phyloP scores from a whole-genome alignment of 1,140 invertebrate species.

The Calephelis virginiensis region DNA sequence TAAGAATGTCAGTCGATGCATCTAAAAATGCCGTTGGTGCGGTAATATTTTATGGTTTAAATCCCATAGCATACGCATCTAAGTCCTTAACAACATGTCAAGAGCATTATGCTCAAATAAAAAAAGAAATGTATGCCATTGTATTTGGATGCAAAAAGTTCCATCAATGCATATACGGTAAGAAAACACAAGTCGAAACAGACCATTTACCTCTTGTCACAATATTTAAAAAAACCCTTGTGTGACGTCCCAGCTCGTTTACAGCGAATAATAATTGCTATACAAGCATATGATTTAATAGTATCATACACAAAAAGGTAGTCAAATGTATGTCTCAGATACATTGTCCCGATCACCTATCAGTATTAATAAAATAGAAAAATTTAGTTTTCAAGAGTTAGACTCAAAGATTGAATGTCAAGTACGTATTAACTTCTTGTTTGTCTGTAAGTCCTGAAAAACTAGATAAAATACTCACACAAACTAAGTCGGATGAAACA shows the following conservation, averaged over 20 bases:
- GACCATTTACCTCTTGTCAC: conserved; percentile 32
- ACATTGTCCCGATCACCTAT: conserved; percentile 20
- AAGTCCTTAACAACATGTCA: conserved; percentile 32
- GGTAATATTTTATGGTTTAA: conserved; percentile 38
- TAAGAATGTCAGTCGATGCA: conserved; percentile 27
- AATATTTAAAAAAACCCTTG: conserved; percentile 30
- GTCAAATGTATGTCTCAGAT: conserved; percentile 26
- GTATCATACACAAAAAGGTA: conserved; percentile 30
- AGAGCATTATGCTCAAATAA: conserved; percentile 43
- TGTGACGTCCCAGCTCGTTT: conserved; percentile 25
- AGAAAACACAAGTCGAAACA: conserved; percentile 46
- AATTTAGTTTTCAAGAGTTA: conserved; percentile 8
- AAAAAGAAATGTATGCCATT: conserved; percentile 59
- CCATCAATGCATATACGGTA: conserved; percentile 52
- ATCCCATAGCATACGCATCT: conserved; percentile 56
- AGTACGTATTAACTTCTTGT: conserved; percentile 9
- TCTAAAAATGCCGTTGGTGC: conserved; percentile 41
- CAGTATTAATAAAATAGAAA: conserved; percentile 22
- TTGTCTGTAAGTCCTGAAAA: conserved; percentile 19
- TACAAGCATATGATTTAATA: conserved; percentile 25
- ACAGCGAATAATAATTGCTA: conserved; percentile 30
- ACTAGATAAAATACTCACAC: conserved; percentile 19
- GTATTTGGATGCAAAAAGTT: conserved; percentile 52
- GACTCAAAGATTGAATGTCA: background rate
- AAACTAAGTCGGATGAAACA: conserved; percentile 13